Conservation (phyloP, 2,888 invertebrate species). For the Lysandra bellargus region DNA sequence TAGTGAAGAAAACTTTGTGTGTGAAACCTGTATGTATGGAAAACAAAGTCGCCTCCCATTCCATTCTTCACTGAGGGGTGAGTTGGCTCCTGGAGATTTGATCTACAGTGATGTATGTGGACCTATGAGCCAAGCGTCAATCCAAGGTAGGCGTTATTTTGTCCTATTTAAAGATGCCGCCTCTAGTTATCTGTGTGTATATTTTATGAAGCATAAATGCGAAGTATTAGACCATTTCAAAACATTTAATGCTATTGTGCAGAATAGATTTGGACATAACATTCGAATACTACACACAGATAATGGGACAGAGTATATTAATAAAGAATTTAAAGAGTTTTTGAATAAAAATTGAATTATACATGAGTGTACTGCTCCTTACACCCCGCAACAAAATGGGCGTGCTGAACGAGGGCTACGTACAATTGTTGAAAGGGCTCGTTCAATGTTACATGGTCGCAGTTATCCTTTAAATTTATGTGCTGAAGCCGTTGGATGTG, state of each 20-base stretch:
- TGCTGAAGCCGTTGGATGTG: conserved; percentile 51
- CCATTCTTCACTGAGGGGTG: conserved; percentile 39
- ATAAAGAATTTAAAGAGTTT: conserved; percentile 38
- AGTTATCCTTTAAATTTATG: conserved; percentile 33
- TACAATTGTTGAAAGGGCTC: background rate
- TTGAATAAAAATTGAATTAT: conserved; percentile 38
- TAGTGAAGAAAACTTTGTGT: conserved; percentile 33
- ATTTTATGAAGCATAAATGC: conserved; percentile 44
- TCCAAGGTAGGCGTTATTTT: conserved; percentile 44
- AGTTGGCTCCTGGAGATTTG: conserved; percentile 42
- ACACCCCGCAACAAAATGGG: conserved; percentile 49
- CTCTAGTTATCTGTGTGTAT: conserved; percentile 43
- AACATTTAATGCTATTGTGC: conserved; percentile 41
- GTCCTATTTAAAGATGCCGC: conserved; percentile 45
- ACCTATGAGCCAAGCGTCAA: conserved; percentile 40
- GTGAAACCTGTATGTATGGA: conserved; percentile 44
- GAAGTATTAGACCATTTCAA: conserved; percentile 44
- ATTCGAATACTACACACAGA: no score
- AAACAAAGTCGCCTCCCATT: conserved; percentile 42
- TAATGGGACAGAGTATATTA: no score
- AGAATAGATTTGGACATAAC: no score
- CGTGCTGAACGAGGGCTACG: conserved; percentile 25
- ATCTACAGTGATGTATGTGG: conserved; percentile 45
- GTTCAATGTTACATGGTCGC: conserved; percentile 46
- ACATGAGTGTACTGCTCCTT: conserved; percentile 47